Evolutionary conservation across 2,113 vertebrate species (phyloP).

Genomic region (Hippolais icterina): DNA sequence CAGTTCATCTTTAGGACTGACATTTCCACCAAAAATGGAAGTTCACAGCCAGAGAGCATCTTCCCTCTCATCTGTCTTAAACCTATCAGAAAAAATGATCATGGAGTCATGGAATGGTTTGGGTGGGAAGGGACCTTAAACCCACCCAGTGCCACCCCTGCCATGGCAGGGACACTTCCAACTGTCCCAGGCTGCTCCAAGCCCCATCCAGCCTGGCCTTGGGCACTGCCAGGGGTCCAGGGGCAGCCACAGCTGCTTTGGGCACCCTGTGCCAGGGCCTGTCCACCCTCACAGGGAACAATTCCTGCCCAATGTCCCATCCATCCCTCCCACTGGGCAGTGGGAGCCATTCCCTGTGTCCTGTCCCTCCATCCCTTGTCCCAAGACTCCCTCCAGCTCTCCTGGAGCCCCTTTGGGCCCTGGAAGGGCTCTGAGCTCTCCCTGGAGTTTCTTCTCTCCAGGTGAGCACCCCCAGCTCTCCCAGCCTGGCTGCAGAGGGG

Average conservation of each 20-base stretch:
- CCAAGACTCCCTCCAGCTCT: not conserved
- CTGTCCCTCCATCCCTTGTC: not conserved
- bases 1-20: not conserved
- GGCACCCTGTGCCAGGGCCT: not conserved
- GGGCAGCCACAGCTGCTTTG: not conserved
- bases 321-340: not conserved
- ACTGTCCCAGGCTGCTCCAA: not conserved
- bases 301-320: not conserved
- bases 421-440: not conserved
- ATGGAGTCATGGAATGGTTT: not conserved
- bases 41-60: not conserved
- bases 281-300: not conserved
- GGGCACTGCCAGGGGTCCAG: not conserved
- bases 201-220: too few relatives aligned
- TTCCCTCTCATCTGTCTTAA: not conserved
- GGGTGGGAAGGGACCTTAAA: rapidly evolving
- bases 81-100: not conserved
- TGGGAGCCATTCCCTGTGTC: not conserved
- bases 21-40: not conserved
- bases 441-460: not conserved
- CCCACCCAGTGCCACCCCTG: not conserved
- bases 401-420: not conserved
- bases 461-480: not conserved
- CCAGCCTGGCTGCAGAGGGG: not conserved
- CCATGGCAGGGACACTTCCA: not conserved